Evolutionary conservation across 2,888 invertebrate genomes (phyloP).

Genomic region (Ennomos quercinarius): DNA sequence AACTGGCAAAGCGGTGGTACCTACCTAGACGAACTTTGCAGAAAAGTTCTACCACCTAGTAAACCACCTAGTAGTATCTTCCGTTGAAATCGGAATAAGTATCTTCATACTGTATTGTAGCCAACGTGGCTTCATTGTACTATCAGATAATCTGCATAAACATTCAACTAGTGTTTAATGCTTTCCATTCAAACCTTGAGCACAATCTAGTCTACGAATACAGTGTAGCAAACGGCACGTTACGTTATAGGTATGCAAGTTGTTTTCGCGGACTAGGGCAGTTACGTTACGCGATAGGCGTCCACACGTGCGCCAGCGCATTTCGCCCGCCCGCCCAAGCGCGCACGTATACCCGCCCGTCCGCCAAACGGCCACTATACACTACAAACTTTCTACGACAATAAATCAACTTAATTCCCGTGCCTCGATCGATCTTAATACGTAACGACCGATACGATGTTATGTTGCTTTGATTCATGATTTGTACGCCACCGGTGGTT

Average conservation of each 20-base stretch:
- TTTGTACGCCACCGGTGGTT: slow-evolving; percentile 17
- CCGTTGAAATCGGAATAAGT: too few relatives aligned
- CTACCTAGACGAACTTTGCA: too few relatives aligned
- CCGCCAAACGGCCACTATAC: slow-evolving; percentile 25
- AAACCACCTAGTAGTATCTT: too few relatives aligned
- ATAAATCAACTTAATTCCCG: slow-evolving; percentile 41
- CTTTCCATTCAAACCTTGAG: slow-evolving; percentile 20
- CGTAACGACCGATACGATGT: slow-evolving; percentile 36
- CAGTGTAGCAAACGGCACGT: slow-evolving; percentile 25
- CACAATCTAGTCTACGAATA: slow-evolving; percentile 11
- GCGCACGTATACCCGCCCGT: slow-evolving; percentile 32
- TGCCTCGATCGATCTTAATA: slow-evolving; percentile 38
- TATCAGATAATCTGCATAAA: not conserved
- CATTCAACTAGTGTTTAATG: slow-evolving; percentile 4
- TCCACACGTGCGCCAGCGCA: slow-evolving; percentile 41
- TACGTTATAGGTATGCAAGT: slow-evolving; percentile 30
- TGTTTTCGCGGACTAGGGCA: slow-evolving; percentile 42
- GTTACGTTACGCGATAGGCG: slow-evolving; percentile 40
- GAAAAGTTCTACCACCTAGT: too few relatives aligned
- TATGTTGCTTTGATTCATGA: slow-evolving; percentile 32
- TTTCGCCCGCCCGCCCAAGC: slow-evolving; percentile 38
- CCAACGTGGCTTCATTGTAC: too few relatives aligned
- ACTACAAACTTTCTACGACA: slow-evolving; percentile 37
- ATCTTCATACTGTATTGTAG: too few relatives aligned
- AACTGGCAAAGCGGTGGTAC: too few relatives aligned